Conservation (phyloP, 2,888 invertebrate species). For the Apoda limacodes region DNA sequence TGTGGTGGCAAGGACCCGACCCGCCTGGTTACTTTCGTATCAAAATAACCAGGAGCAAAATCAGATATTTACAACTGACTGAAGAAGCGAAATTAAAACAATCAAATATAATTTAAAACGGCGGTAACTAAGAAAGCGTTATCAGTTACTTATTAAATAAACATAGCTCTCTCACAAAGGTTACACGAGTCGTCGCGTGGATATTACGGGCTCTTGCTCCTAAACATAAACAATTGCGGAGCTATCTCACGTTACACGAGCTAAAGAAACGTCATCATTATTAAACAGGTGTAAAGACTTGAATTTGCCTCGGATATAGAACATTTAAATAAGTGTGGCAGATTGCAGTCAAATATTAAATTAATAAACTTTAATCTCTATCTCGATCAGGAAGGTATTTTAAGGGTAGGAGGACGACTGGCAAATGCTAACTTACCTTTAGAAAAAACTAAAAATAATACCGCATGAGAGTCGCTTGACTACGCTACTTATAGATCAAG, state of each 20-base stretch:
- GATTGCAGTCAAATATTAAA: background rate
- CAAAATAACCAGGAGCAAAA: background rate
- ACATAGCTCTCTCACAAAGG: background rate
- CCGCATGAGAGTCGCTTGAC: conserved; percentile 9
- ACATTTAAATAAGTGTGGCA: background rate
- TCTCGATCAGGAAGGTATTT: too few relatives aligned
- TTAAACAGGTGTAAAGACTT: background rate
- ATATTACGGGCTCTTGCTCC: background rate
- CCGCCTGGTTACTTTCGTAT: background rate
- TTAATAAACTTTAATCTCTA: conserved; percentile 1
- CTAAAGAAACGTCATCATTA: background rate
- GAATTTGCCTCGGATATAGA: background rate
- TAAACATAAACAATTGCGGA: background rate
- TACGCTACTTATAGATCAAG: conserved; percentile 9
- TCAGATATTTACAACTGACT: background rate
- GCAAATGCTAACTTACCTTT: background rate
- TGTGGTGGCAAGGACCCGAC: conserved; percentile 2
- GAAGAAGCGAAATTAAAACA: too few relatives aligned
- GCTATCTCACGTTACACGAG: too few relatives aligned
- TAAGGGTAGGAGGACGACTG: conserved; percentile 5
- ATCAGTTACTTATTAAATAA: background rate
- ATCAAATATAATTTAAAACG: background rate
- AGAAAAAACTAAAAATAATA: conserved; percentile 7
- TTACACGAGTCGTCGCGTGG: too few relatives aligned
- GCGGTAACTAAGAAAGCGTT: background rate